Conservation (phyloP, 2,888 invertebrate species). For the Polymixis lichenea region DNA sequence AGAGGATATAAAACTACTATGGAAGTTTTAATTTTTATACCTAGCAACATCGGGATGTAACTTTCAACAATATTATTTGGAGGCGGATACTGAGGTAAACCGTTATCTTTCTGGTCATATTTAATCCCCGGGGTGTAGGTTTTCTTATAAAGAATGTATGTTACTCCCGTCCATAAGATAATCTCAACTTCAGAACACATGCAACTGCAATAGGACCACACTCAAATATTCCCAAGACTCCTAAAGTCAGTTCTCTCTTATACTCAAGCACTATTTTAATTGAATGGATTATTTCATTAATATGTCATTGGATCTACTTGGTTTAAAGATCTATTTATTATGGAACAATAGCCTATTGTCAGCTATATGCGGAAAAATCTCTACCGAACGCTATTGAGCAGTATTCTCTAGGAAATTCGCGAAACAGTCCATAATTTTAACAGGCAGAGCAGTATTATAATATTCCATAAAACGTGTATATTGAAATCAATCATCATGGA, state of each 20-base stretch:
- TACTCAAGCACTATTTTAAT: slow-evolving; percentile 10
- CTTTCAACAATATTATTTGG: background rate
- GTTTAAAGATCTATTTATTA: slow-evolving; percentile 24
- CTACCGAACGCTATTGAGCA: slow-evolving; percentile 50
- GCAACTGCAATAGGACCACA: slow-evolving; percentile 1
- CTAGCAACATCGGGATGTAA: slow-evolving; percentile 29
- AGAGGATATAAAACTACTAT: slow-evolving; percentile 34
- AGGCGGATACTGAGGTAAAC: background rate
- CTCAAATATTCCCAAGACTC: slow-evolving; percentile 13
- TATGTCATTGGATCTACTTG: slow-evolving; percentile 11
- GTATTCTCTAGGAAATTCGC: slow-evolving; percentile 40
- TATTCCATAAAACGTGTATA: slow-evolving; percentile 24
- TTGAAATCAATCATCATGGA: slow-evolving; percentile 16
- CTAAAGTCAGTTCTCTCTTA: background rate
- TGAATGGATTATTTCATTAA: background rate
- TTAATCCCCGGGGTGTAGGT: background rate
- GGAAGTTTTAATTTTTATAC: slow-evolving; percentile 17
- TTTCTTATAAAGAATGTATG: background rate
- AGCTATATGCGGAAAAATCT: slow-evolving; percentile 20
- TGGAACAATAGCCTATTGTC: slow-evolving; percentile 11
- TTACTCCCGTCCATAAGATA: background rate
- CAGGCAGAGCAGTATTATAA: slow-evolving; percentile 19
- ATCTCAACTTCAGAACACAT: slow-evolving; percentile 2
- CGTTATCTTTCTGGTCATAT: background rate
- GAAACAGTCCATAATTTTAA: slow-evolving; percentile 14